These are phyloP conservation scores for Latrodectus geometricus DNA, from an alignment of 1,140 invertebrate genomes.

Conservation along the genomic window DNA sequence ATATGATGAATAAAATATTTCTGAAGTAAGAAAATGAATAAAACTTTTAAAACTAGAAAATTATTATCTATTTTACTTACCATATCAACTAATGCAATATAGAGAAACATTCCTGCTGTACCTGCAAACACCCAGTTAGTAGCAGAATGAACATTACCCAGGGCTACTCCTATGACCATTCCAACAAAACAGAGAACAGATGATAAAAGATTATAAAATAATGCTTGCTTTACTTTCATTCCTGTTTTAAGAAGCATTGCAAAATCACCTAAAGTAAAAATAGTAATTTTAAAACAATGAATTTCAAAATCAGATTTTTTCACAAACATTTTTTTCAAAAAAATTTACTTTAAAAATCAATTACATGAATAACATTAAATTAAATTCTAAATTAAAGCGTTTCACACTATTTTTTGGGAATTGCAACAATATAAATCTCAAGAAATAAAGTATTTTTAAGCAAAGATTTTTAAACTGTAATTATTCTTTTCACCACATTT, in stretches of 20 bases:
- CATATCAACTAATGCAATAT: conserved; percentile 78
- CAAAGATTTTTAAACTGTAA: no score
- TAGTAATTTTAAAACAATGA: background rate
- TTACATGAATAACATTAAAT: no score
- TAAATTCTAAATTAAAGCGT: no score
- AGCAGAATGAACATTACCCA: conserved; percentile 72
- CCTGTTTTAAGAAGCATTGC: conserved; percentile 79
- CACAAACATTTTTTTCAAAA: no score
- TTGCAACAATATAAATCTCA: no score
- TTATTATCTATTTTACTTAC: conserved; percentile 23
- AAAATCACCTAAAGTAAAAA: conserved; percentile 74
- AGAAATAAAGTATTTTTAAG: no score
- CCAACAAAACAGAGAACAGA: conserved; percentile 78
- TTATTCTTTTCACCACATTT: no score
- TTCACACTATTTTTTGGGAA: no score
- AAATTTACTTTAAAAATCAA: no score
- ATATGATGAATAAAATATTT: no score
- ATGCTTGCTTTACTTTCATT: conserved; percentile 76
- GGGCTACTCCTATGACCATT: conserved; percentile 73
- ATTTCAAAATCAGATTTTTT: background rate
- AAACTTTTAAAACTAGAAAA: no score
- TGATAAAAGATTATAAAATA: conserved; percentile 78
- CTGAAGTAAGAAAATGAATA: no score
- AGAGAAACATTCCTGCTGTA: conserved; percentile 77
- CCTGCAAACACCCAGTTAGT: conserved; percentile 74